Base-by-base conservation (phyloP, 2,113 vertebrate species). In the Trochalopteron elliotii region DNA sequence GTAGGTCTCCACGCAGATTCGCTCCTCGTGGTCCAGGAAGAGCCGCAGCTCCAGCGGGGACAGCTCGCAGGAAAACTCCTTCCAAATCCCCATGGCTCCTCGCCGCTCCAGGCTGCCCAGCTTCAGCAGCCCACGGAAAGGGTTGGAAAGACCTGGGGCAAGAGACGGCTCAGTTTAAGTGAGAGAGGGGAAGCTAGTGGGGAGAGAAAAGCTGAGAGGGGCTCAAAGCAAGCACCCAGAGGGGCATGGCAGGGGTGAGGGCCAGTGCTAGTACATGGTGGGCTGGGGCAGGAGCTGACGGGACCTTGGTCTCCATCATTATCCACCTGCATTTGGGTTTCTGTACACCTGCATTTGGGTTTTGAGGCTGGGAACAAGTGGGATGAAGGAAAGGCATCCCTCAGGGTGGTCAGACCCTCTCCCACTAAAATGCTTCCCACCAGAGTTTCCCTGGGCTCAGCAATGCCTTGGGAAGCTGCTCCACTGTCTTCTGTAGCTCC, bases 61-160 rank as follows among this genome's bases (percentile, higher is more conserved):
- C 47, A 99, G 98, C 97, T 99, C 99, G 0, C 99, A 99, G 97
- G 98, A 99, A 44, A 98, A 97, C 67, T 98, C 98, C 30, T 98
- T 98, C 99, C 99, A 99, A 37, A 99, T 96, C 23, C 99, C 99
- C 98, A 99, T 92, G 2, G 98, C 96, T 1, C 98, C 96, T 5
- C 99, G 98, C 1, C 98, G 96, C 59, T 99, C 99, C 68, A 99
- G 98, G 12, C 98, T 98, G n/a, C 99, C 99, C 70, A 99, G 98
- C 96, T 99, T 99, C 96, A 99, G 85, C 53, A 99, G 97, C 11
- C 99, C 99, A 2, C 99, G 98, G 87, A 99, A 99, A 0, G 99
- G 99, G 95, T 99, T 99, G 68, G 98, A 98, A 52, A 99, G 98
- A 19, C 99, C 99, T 99, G 65, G 15, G 71, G 44, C 2, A 27